A percentile compares a stretch with the other conserved stretches of the same genome.
These are phyloP conservation scores for Oryzias sinensis DNA, from an alignment of 2,797 vertebrate genomes.

Conservation along the genomic window DNA sequence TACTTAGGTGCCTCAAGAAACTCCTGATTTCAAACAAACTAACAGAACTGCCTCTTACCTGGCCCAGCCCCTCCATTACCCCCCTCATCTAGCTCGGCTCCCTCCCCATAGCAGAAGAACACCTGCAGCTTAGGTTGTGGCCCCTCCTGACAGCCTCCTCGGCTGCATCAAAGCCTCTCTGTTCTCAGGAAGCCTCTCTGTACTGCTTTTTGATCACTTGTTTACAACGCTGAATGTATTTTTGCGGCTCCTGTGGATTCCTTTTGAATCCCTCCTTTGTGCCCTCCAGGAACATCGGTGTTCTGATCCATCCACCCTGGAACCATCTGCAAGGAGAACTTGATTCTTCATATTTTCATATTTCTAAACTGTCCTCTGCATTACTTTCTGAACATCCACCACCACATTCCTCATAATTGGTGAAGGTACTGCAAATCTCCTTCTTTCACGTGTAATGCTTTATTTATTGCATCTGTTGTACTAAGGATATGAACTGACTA, in stretches of 20 bases:
- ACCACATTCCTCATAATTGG: not conserved
- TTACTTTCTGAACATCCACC: constrained; percentile 3
- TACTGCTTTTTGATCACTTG: constrained; percentile 51
- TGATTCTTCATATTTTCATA: constrained; percentile 32
- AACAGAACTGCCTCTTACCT: constrained; percentile 25
- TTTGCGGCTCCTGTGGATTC: constrained; percentile 25
- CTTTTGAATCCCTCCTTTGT: constrained; percentile 31
- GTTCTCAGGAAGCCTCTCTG: constrained; percentile 26
- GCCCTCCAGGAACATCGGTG: constrained; percentile 17
- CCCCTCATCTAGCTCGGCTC: not conserved
- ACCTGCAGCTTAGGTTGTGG: constrained; percentile 50
- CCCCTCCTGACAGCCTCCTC: constrained; percentile 28
- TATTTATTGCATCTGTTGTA: not conserved
- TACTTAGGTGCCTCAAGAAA: constrained; percentile 27
- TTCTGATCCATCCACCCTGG: constrained; percentile 38
- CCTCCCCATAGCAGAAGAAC: constrained; percentile 28
- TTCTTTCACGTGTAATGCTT: not conserved
- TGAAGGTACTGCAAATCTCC: not conserved
- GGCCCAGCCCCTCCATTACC: constrained; percentile 29
- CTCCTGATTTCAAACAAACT: constrained; percentile 13
- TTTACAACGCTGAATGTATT: constrained; percentile 46
- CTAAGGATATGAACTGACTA: not conserved
- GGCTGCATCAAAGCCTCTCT: constrained; percentile 35
- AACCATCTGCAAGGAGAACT: constrained; percentile 26
- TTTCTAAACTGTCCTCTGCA: constrained; percentile 12